These are phyloP conservation scores for Pinctada fucata DNA, from an alignment of 2,888 invertebrate species.

Conservation along the genomic window DNA sequence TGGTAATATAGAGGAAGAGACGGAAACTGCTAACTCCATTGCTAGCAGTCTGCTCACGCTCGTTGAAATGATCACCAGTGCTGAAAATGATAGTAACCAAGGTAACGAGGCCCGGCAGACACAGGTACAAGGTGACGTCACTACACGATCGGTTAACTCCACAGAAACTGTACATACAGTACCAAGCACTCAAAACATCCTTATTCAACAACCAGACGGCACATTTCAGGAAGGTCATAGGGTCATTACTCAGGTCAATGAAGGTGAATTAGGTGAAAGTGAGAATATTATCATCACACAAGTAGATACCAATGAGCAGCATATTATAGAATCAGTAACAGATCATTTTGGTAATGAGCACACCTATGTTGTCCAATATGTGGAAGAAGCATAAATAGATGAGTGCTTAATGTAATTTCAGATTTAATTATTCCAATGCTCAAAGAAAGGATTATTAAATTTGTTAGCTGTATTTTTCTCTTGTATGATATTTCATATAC, in stretches of 20 bases:
- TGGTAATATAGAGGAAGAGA: slow-evolving; percentile 23
- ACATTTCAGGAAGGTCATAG: not conserved
- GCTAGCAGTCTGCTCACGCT: slow-evolving; percentile 40
- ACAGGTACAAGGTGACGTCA: slow-evolving; percentile 9
- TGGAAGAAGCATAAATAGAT: slow-evolving; percentile 26
- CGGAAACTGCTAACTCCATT: slow-evolving; percentile 34
- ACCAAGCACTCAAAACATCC: not conserved
- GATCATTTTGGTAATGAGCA: slow-evolving; percentile 37
- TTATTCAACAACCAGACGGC: slow-evolving; percentile 3
- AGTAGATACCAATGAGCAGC: slow-evolving; percentile 21
- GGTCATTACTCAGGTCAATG: not conserved
- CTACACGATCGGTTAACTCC: not conserved
- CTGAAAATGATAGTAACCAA: slow-evolving; percentile 31
- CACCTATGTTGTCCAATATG: slow-evolving; percentile 41
- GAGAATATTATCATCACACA: slow-evolving; percentile 27
- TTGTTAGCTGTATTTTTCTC: too few relatives aligned
- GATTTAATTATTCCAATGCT: not conserved
- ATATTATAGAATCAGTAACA: slow-evolving; percentile 26
- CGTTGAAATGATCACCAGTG: slow-evolving; percentile 43
- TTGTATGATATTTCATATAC: too few relatives aligned
- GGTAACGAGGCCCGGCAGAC: not conserved
- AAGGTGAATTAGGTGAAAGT: slow-evolving; percentile 9
- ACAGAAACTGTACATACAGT: not conserved
- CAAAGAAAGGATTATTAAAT: not conserved
- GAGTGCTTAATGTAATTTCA: not conserved